Evolutionary conservation across 1,140 invertebrate species (phyloP).

Genomic region (Zaprionus ornatus): DNA sequence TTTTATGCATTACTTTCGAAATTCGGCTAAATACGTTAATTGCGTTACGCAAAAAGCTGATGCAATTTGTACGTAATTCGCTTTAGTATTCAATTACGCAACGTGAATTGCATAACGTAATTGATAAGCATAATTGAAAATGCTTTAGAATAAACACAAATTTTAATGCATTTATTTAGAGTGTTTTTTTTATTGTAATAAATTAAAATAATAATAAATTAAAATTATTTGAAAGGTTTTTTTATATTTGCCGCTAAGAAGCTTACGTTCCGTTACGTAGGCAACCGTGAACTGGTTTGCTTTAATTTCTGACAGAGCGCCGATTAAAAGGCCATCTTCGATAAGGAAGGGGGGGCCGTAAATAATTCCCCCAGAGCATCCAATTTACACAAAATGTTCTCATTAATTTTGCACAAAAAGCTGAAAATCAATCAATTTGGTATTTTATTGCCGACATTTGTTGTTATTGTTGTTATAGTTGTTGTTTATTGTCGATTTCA

Average conservation of each 20-base stretch:
- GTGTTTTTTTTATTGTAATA: not conserved
- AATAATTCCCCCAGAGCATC: slow-evolving; percentile 30
- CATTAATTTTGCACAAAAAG: slow-evolving; percentile 55
- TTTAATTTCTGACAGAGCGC: not conserved
- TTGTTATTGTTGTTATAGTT: slow-evolving; percentile 3
- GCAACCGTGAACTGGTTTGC: not conserved
- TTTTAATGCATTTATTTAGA: not conserved
- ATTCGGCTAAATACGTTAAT: not conserved
- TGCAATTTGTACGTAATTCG: not conserved
- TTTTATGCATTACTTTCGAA: not conserved
- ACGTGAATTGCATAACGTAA: not conserved
- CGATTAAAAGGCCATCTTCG: slow-evolving; percentile 5
- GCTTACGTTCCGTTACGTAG: not conserved
- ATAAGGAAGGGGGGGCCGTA: slow-evolving; percentile 30
- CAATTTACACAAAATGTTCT: slow-evolving; percentile 47
- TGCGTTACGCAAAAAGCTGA: not conserved
- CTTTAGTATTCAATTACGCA: not conserved
- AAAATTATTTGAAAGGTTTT: not conserved
- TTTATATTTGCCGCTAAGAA: not conserved
- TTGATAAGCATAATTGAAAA: not conserved
- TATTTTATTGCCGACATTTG: slow-evolving; percentile 56
- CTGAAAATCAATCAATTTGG: slow-evolving; percentile 71
- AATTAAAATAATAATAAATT: too few relatives aligned
- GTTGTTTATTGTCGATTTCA: slow-evolving; percentile 58
- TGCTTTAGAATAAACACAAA: not conserved